Conservation (phyloP, 2,797 vertebrate species). For the Danio choprae region DNA sequence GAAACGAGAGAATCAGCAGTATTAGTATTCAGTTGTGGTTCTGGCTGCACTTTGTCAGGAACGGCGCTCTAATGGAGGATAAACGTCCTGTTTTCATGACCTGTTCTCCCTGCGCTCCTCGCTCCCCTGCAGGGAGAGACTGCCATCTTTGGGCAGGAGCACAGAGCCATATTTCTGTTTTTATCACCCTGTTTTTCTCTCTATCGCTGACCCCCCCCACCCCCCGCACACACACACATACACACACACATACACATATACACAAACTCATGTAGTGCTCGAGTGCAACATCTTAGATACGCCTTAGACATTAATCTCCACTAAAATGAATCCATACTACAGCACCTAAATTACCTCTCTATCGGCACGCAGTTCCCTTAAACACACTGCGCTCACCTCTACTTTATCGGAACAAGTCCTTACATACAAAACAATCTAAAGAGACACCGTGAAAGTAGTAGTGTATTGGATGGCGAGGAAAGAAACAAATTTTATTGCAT, state of each 20-base stretch:
- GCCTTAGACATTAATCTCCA: conserved; percentile 4
- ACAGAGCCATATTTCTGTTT: conserved; percentile 43
- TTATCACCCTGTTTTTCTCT: conserved; percentile 27
- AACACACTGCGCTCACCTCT: conserved; percentile 18
- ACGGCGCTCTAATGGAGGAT: conserved; percentile 77
- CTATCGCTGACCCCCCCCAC: neutral
- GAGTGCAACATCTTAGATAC: conserved; percentile 11
- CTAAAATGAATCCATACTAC: conserved; percentile 26
- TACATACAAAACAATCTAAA: conserved; percentile 8
- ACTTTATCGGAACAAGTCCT: neutral
- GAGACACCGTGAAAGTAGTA: neutral
- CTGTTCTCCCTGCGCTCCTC: conserved; percentile 68
- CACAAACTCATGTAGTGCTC: conserved; percentile 6
- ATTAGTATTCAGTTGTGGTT: conserved; percentile 75
- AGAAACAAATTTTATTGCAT: neutral
- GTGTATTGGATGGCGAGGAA: neutral
- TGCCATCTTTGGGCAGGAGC: conserved; percentile 79
- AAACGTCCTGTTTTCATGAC: conserved; percentile 73
- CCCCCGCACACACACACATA: neutral
- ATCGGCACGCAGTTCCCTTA: neutral
- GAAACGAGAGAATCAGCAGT: conserved; percentile 51
- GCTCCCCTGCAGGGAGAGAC: conserved; percentile 75
- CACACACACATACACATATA: too few relatives aligned
- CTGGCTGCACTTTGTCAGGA: conserved; percentile 76
- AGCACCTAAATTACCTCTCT: conserved; percentile 7